Evolutionary conservation across 2,797 vertebrate species (phyloP).

Genomic region (Salarias fasciatus): DNA sequence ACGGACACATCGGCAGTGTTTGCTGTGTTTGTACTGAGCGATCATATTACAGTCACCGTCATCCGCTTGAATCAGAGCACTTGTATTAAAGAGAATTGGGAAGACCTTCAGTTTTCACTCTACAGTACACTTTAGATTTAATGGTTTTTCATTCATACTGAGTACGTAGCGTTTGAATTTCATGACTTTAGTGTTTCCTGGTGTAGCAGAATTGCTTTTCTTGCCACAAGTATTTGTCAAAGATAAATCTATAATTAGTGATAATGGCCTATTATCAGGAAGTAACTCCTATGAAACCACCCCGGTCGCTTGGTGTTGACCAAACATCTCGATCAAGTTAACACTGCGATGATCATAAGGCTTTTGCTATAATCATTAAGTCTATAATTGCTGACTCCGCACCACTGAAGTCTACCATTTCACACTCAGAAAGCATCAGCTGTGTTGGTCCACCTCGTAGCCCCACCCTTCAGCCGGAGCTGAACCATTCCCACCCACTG

Average conservation of each 20-base stretch:
- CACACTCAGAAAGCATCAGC: constrained; percentile 51
- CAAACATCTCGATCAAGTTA: constrained; percentile 68
- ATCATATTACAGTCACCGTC: constrained; percentile 48
- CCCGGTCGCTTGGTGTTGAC: constrained; percentile 1
- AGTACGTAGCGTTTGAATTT: not conserved
- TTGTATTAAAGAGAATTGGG: constrained; percentile 20
- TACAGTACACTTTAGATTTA: not conserved
- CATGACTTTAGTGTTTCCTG: not conserved
- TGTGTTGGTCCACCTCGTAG: constrained; percentile 26
- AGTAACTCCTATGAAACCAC: too few species aligned
- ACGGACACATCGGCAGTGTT: constrained; percentile 5
- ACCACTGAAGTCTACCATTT: constrained; percentile 42
- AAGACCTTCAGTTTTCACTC: not conserved
- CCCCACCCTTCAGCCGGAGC: constrained; percentile 47
- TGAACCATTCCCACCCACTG: constrained; percentile 76
- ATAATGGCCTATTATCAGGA: constrained; percentile 3
- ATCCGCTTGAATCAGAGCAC: constrained; percentile 26
- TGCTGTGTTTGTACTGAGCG: constrained; percentile 31
- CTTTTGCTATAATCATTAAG: constrained; percentile 55
- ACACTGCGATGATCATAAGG: constrained; percentile 63
- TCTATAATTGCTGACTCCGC: constrained; percentile 51
- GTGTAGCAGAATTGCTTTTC: too few species aligned
- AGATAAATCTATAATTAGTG: not conserved
- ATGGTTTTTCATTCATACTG: not conserved
- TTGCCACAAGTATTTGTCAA: not conserved